Evolutionary conservation across 2,797 vertebrate genomes (phyloP), one percentile per base, ranked within the genome.

Genomic region (Halcyon chelicuti): DNA sequence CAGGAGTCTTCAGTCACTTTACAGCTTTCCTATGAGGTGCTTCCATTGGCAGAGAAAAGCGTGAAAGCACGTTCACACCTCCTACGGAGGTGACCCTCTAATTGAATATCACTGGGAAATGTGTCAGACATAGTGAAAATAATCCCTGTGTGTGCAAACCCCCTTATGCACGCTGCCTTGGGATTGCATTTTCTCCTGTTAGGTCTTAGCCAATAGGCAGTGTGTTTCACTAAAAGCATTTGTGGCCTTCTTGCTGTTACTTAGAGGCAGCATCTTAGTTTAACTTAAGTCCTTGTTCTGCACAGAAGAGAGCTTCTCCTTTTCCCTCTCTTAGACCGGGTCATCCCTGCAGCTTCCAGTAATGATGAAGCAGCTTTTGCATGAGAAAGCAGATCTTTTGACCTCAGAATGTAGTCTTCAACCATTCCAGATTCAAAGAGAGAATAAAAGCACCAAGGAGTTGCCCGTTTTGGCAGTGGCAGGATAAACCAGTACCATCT

Each of bases 91-190:
- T 83, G 92, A 90, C 67, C 93, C 66, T 52, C 94, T 98, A 97
- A 97, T 97, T 97, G 96, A 93, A 52, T 54, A 63, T 91, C 74
- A 82, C 88, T 55, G 51, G 68, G 92, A 96, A 94, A 96, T 8
- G 90, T 93, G 94, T 77, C 74, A 96, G 95, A 95, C 49, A 47
- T 49, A 73, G 89, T 23, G 85, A 95, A 95, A 85, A 60, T 75
- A 85, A 83, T 66, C 91, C 93, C 74, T 83, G 52, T 66, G 81
- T 80, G 87, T 89, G 71, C 80, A 92, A 95, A 65, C 33, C 79
- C 93, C 76, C 35, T 83, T 84, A 86, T 31, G 42, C 42, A 31
- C 0, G 0, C 70, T 93, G 80, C 51, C 3, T 83, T 68, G 63
- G 74, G 77, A 74, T 80, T 91, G 72, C 21, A n/a, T 95, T 91